Evolutionary conservation across 1,140 invertebrate genomes (phyloP).

Genomic region (Pachypsylla venusta): DNA sequence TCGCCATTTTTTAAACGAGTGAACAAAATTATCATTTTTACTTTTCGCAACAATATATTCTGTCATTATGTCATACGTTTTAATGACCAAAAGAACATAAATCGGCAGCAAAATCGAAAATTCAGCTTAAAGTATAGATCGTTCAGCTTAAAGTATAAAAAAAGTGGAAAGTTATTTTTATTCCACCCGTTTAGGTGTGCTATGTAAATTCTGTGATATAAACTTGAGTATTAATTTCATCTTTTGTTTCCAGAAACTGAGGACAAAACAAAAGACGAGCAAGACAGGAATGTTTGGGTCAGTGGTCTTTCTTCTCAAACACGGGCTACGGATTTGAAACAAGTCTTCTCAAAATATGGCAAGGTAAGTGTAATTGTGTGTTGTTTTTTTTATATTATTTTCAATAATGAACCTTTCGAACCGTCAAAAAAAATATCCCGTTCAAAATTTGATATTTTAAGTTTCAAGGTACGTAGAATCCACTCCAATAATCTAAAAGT

Average conservation of each 20-base stretch:
- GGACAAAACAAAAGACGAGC: conserved; percentile 20
- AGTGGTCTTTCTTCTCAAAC: conserved; percentile 78
- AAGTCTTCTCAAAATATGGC: conserved; percentile 78
- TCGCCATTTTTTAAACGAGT: no score
- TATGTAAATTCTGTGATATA: not conserved
- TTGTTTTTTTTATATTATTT: no score
- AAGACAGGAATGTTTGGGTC: conserved; percentile 69
- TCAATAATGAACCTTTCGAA: no score
- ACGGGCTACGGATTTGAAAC: conserved; percentile 79
- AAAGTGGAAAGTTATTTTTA: not conserved
- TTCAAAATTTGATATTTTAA: no score
- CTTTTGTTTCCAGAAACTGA: not conserved
- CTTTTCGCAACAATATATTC: no score
- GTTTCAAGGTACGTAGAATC: no score
- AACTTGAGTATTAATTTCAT: not conserved
- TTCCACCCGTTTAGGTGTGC: not conserved
- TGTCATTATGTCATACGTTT: no score
- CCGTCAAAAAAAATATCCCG: no score
- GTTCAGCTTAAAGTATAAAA: not conserved
- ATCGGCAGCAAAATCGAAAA: not conserved
- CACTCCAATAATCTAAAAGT: no score
- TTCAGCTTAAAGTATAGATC: not conserved
- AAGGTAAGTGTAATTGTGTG: conserved; percentile 47
- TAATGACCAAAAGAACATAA: no score
- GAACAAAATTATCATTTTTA: no score